A percentile compares a stretch with the other conserved stretches of the same genome.
These are phyloP conservation scores for Phalacrocorax brasilianus DNA, from an alignment of 2,113 vertebrate species.

Conservation along the genomic window DNA sequence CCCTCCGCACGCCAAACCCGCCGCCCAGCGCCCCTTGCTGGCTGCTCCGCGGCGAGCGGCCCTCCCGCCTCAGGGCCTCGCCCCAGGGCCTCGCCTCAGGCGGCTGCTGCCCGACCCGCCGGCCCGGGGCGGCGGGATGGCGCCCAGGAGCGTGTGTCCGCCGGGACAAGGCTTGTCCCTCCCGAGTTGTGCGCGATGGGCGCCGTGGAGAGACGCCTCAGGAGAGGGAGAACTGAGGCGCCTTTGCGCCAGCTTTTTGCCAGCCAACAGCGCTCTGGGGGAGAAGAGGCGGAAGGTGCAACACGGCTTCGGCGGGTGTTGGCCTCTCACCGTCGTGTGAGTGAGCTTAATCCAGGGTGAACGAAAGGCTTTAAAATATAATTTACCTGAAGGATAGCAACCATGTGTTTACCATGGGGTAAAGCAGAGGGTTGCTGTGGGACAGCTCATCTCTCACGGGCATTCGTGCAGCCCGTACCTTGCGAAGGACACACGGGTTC, in stretches of 20 bases:
- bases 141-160: no score
- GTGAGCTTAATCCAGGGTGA: background rate
- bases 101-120: background rate
- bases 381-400: background rate
- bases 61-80: no score
- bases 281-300: background rate
- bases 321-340: background rate
- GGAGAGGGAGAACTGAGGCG: background rate
- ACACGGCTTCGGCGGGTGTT: accelerated
- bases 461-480: accelerated
- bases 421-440: background rate
- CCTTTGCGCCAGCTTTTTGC: background rate
- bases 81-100: background rate
- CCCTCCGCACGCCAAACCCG: no score
- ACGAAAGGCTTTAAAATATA: background rate
- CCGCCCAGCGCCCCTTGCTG: no score
- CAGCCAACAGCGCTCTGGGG: background rate
- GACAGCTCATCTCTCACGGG: background rate
- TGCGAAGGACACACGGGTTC: accelerated
- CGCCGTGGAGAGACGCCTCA: accelerated
- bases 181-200: background rate
- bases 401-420: background rate
- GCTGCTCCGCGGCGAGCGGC: no score
- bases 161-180: background rate
- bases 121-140: no score